A percentile compares a stretch with the other conserved stretches of the same genome.
phyloP scores from a whole-genome alignment of 1,140 invertebrate genomes.

The Drosophila leontia region DNA sequence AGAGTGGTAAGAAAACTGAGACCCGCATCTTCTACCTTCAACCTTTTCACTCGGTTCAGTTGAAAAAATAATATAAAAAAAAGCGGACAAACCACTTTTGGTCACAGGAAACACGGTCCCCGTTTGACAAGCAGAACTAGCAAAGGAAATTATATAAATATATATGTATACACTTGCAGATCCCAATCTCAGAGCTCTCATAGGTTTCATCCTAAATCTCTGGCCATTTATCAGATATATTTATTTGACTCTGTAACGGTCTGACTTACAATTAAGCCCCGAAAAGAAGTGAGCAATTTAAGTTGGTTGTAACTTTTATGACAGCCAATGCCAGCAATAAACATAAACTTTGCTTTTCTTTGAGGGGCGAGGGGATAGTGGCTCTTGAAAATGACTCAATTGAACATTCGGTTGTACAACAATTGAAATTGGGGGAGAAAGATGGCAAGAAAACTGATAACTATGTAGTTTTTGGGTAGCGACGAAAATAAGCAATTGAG shows the following conservation, averaged over 20 bases:
- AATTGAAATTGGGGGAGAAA: conserved; percentile 27
- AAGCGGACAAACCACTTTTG: conserved; percentile 57
- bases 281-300: conserved; percentile 15
- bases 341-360: conserved; percentile 40
- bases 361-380: not conserved
- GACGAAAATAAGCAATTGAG: conserved; percentile 16
- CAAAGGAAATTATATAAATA: conserved; percentile 41
- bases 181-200: conserved; percentile 25
- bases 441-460: conserved; percentile 31
- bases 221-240: conserved; percentile 57
- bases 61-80: conserved; percentile 3
- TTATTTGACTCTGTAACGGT: conserved; percentile 45
- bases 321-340: conserved; percentile 36
- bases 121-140: conserved; percentile 36
- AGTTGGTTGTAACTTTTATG: conserved; percentile 43
- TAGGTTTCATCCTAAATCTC: conserved; percentile 40
- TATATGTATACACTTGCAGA: conserved; percentile 11
- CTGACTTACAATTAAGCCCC: conserved; percentile 44
- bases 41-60: conserved; percentile 62
- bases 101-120: conserved; percentile 42
- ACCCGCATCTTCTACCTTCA: conserved; percentile 64
- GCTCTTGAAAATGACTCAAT: conserved; percentile 42
- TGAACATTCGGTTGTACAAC: conserved; percentile 22
- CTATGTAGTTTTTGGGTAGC: not conserved
- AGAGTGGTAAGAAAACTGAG: conserved; percentile 4